phyloP scores from a whole-genome alignment of 2,888 invertebrate genomes.

The Lacanobia oleracea region DNA sequence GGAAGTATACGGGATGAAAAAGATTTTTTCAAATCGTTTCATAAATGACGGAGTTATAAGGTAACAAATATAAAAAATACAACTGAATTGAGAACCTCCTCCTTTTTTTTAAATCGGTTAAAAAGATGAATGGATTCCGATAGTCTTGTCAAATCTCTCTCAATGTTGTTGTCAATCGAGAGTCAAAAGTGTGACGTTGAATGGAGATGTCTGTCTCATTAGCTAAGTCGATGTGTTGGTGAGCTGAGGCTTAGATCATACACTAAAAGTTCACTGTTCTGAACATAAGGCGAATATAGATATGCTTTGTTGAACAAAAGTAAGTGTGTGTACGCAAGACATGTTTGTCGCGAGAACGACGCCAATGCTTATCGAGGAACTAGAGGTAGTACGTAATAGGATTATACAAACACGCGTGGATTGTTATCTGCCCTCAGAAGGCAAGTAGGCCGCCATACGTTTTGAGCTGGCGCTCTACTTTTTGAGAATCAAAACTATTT shows the following conservation, averaged over 20 bases:
- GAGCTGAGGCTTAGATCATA: not conserved
- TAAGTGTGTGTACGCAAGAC: not conserved
- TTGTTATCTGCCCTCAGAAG: slow-evolving; percentile 10
- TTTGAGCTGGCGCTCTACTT: not conserved
- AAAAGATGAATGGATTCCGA: not conserved
- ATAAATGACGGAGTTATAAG: too few species aligned
- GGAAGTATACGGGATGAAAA: too few species aligned
- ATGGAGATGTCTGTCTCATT: not conserved
- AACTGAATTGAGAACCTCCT: too few species aligned
- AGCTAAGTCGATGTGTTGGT: not conserved
- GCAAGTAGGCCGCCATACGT: slow-evolving; percentile 23
- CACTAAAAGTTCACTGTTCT: not conserved
- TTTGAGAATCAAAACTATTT: too few species aligned
- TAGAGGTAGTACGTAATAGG: slow-evolving; percentile 20
- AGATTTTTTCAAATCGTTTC: too few species aligned
- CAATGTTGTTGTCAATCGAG: not conserved
- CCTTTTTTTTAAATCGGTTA: too few species aligned
- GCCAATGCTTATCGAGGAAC: slow-evolving; percentile 18
- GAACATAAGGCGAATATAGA: not conserved
- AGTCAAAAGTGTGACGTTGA: not conserved
- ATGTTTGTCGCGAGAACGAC: not conserved
- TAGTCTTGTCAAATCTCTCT: not conserved
- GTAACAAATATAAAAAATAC: too few species aligned
- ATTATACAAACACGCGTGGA: slow-evolving; percentile 12
- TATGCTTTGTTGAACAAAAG: slow-evolving; percentile 2